phyloP scores from a whole-genome alignment of 2,888 invertebrate species.

The Eulithis prunata region DNA sequence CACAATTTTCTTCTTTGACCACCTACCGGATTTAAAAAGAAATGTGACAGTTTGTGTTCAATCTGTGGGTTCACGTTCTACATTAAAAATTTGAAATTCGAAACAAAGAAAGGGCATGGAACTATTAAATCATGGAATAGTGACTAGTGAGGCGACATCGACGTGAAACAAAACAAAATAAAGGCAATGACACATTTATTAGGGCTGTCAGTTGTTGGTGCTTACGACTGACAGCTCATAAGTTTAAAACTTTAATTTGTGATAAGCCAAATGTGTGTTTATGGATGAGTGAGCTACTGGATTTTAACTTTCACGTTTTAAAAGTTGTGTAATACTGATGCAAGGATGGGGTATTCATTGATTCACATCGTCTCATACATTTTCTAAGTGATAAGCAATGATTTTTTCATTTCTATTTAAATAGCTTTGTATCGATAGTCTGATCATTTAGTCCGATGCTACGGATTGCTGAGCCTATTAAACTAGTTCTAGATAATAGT shows the following conservation, averaged over 20 bases:
- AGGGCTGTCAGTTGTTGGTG: slow-evolving; percentile 69
- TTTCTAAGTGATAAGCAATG: background rate
- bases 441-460: no score
- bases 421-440: no score
- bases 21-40: background rate
- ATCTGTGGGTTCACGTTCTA: background rate
- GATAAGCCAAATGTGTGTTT: slow-evolving; percentile 75
- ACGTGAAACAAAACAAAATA: slow-evolving; percentile 65
- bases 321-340: slow-evolving; percentile 33
- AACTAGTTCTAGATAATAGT: no score
- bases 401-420: background rate
- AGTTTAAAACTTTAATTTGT: slow-evolving; percentile 77
- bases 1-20: no score
- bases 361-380: slow-evolving; percentile 1
- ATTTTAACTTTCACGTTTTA: slow-evolving; percentile 72
- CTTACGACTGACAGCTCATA: slow-evolving; percentile 77
- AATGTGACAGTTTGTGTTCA: background rate
- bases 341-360: slow-evolving; percentile 25
- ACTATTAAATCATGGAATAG: slow-evolving; percentile 78
- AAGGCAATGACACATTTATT: slow-evolving; percentile 80
- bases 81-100: slow-evolving; percentile 43
- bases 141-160: slow-evolving; percentile 75
- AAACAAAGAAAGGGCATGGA: slow-evolving; percentile 83
- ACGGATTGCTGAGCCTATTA: no score
- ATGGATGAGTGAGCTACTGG: slow-evolving; percentile 70